Evolutionary conservation across 2,113 vertebrate species (phyloP).

Genomic region (Otus sunia): DNA sequence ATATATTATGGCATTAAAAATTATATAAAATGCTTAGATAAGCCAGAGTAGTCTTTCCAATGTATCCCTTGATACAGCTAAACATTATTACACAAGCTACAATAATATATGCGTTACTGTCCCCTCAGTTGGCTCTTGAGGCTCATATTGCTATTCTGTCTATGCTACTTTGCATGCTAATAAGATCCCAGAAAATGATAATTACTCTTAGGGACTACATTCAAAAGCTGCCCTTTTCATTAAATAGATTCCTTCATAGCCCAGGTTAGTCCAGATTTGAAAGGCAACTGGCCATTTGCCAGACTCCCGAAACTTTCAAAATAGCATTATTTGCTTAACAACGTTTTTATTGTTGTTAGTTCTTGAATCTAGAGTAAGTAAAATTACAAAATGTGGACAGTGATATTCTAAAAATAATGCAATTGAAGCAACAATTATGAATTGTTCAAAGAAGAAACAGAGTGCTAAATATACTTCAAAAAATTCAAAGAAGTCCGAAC

Average conservation of each 20-base stretch:
- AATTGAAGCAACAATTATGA: neutral
- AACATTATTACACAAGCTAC: neutral
- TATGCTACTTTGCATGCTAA: constrained; percentile 11
- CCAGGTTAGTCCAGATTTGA: neutral
- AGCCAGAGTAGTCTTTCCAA: neutral
- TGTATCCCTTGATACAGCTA: neutral
- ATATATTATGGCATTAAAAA: neutral
- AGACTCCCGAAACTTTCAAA: neutral
- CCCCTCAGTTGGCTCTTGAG: neutral
- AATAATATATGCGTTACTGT: neutral
- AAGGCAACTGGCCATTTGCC: neutral
- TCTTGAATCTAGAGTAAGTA: neutral
- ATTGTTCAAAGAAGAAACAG: neutral
- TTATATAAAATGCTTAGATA: neutral
- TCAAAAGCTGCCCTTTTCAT: neutral
- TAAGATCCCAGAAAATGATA: neutral
- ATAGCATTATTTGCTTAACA: neutral
- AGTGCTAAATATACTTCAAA: neutral
- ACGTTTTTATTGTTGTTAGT: neutral
- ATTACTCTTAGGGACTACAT: neutral
- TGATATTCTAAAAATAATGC: neutral
- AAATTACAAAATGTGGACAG: neutral
- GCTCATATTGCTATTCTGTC: neutral
- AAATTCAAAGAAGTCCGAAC: neutral
- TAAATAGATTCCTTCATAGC: neutral